A percentile compares a stretch with the other conserved stretches of the same genome.
Evolutionary conservation across 2,113 vertebrate genomes (phyloP).

Genomic region (Hydrolagus affinis): DNA sequence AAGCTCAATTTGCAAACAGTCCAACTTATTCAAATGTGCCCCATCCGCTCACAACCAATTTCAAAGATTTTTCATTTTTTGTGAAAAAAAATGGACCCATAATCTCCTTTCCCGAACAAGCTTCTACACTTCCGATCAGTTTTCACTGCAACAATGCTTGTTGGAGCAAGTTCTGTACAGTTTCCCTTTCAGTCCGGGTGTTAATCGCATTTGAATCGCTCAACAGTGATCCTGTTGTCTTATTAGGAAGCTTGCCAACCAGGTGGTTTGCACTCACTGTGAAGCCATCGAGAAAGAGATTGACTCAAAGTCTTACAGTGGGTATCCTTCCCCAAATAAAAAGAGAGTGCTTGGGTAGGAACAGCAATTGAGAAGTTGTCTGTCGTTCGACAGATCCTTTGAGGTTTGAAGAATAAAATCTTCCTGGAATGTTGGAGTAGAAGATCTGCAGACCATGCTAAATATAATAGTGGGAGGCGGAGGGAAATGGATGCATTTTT

Average conservation of each 20-base stretch:
- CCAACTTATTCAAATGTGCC: slow-evolving; percentile 3
- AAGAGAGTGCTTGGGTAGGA: too few species aligned
- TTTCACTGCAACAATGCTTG: background rate
- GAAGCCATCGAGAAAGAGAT: background rate
- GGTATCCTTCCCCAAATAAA: background rate
- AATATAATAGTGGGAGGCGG: too few species aligned
- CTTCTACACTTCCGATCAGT: background rate
- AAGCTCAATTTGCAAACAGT: background rate
- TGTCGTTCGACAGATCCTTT: too few species aligned
- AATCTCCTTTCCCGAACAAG: background rate
- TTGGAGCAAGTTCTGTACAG: background rate
- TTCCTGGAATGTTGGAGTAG: too few species aligned
- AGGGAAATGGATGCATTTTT: too few species aligned
- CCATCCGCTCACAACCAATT: background rate
- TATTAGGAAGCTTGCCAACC: background rate
- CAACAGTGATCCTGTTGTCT: background rate
- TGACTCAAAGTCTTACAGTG: background rate
- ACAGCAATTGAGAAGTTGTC: too few species aligned
- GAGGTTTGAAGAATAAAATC: too few species aligned
- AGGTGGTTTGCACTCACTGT: background rate
- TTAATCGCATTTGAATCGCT: background rate
- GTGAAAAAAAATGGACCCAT: background rate
- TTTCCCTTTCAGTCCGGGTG: background rate
- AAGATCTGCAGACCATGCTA: too few species aligned
- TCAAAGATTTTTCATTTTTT: background rate